A percentile compares a stretch with the other conserved stretches of the same genome.
Evolutionary conservation across 1,140 invertebrate species (phyloP).

Genomic region (Babylonia areolata): DNA sequence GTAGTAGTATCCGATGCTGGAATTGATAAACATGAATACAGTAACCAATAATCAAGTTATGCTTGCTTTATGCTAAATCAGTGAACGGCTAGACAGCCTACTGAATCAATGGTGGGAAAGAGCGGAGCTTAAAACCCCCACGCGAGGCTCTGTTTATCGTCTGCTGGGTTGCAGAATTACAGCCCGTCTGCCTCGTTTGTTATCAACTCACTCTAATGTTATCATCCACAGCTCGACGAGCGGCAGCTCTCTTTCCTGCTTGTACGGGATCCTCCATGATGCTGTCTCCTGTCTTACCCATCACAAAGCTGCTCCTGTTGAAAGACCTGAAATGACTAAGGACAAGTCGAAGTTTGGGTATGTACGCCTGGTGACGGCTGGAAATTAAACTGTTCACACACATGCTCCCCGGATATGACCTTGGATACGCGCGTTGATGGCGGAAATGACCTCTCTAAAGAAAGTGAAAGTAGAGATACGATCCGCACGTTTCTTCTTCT

Average conservation of each 20-base stretch:
- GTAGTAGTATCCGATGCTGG: too few relatives aligned
- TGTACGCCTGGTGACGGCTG: neutral
- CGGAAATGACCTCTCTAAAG: neutral
- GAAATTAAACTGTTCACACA: neutral
- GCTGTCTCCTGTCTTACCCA: neutral
- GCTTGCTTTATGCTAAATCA: too few relatives aligned
- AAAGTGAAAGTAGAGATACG: neutral
- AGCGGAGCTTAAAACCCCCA: too few relatives aligned
- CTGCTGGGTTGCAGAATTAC: too few relatives aligned
- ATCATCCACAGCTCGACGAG: neutral
- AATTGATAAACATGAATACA: too few relatives aligned
- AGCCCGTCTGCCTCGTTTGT: too few relatives aligned
- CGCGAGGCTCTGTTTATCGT: too few relatives aligned
- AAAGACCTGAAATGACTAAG: neutral
- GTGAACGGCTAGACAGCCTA: too few relatives aligned
- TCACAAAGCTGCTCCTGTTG: neutral
- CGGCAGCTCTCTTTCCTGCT: slow-evolving; percentile 9
- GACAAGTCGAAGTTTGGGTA: neutral
- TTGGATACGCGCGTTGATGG: neutral
- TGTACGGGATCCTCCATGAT: neutral
- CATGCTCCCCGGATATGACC: slow-evolving; percentile 22
- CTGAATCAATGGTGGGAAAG: too few relatives aligned
- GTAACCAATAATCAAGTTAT: too few relatives aligned
- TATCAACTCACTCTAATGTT: neutral
- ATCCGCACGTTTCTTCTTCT: too few relatives aligned